These are phyloP conservation scores for Morbakka virulenta DNA, from an alignment of 30 jellyfish, hydroid and myxozoan species.

Conservation along the genomic window DNA sequence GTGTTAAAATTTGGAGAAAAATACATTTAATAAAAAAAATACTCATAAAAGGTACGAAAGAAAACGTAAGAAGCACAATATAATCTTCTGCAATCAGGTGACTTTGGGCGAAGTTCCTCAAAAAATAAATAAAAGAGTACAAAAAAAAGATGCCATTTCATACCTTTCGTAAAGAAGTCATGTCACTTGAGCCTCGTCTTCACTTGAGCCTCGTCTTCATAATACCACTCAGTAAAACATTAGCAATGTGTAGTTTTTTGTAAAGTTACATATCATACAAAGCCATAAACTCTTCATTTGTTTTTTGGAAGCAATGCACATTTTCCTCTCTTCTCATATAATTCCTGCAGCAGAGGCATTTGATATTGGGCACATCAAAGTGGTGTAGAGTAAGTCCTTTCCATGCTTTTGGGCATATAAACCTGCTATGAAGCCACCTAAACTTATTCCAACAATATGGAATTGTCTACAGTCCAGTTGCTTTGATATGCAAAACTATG, in stretches of 20 bases:
- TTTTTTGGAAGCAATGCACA: slow-evolving; percentile 63
- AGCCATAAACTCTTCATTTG: slow-evolving; percentile 34
- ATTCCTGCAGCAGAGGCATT: no score
- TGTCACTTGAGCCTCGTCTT: no score
- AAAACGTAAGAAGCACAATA: no score
- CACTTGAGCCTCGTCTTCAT: slow-evolving; percentile 56
- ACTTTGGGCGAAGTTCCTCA: no score
- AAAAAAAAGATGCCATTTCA: no score
- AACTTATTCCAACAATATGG: slow-evolving; percentile 61
- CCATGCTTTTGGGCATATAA: slow-evolving; percentile 61
- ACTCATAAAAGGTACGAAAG: no score
- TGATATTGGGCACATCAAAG: slow-evolving; percentile 75
- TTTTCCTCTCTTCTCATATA: no score
- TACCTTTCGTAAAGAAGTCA: slow-evolving; percentile 43
- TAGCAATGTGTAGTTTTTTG: slow-evolving; percentile 53
- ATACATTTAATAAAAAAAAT: no score
- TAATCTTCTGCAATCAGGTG: no score
- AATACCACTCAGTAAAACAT: slow-evolving; percentile 43
- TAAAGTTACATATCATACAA: slow-evolving; percentile 49
- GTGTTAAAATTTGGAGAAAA: no score
- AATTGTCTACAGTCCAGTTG: slow-evolving; percentile 49
- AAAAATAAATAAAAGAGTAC: no score
- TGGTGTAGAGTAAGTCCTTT: slow-evolving; percentile 15
- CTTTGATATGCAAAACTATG: no score
- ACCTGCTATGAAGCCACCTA: slow-evolving; percentile 79